Evolutionary conservation across 64 coral and sea anemone species (phyloP).

Genomic region (Catalaphyllia jardinei): DNA sequence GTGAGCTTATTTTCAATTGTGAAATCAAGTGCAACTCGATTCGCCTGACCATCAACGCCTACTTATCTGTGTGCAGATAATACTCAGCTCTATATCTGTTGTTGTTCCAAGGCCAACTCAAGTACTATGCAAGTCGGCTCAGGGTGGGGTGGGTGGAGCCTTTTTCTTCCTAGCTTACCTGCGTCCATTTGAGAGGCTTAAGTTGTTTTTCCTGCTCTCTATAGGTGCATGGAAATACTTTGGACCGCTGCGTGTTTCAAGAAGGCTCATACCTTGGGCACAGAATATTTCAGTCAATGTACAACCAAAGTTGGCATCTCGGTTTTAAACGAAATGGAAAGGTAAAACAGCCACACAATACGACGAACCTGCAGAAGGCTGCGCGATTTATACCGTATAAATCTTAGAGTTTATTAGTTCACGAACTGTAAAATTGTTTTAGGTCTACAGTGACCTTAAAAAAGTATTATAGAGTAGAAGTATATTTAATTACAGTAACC

Average conservation of each 20-base stretch:
- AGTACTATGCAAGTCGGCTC: too few species aligned
- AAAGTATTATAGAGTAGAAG: background rate
- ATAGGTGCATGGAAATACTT: conserved; percentile 6
- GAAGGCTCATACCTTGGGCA: background rate
- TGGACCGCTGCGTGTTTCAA: background rate
- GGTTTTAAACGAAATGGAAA: conserved; percentile 31
- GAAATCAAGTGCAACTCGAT: background rate
- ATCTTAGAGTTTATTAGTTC: background rate
- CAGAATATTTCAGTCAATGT: background rate
- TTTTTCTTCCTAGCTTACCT: background rate
- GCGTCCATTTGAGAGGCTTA: background rate
- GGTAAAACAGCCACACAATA: conserved; percentile 22
- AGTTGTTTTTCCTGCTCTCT: background rate
- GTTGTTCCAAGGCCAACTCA: too few species aligned
- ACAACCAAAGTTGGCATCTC: conserved; percentile 12
- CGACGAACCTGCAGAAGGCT: conserved; percentile 3
- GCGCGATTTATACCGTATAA: conserved; percentile 17
- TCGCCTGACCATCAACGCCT: too few species aligned
- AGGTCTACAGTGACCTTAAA: background rate
- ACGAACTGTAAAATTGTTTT: background rate
- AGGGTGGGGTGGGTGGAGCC: too few species aligned
- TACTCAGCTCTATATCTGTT: too few species aligned
- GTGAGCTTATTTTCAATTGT: background rate
- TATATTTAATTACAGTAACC: background rate
- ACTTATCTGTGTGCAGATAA: too few species aligned